Evolutionary conservation across 2,888 invertebrate species (phyloP).

Genomic region (Volucella bombylans): DNA sequence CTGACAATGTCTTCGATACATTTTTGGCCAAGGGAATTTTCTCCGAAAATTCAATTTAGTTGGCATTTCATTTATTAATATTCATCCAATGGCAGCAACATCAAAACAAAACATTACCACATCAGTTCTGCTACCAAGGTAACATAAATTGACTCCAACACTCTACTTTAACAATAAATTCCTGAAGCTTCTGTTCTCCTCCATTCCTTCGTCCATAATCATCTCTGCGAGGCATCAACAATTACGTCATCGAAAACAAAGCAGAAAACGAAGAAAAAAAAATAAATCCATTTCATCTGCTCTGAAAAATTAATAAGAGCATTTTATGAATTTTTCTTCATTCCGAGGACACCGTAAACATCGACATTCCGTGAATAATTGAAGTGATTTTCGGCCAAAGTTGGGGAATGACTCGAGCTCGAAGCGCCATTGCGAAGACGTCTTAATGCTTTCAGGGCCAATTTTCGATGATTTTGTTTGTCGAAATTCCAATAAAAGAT

Average conservation of each 20-base stretch:
- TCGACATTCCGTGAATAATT: constrained; percentile 51
- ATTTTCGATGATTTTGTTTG: constrained; percentile 26
- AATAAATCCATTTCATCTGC: background rate
- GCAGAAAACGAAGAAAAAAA: background rate
- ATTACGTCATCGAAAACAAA: background rate
- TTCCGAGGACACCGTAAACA: constrained; percentile 20
- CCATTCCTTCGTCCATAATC: background rate
- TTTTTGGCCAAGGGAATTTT: constrained; percentile 16
- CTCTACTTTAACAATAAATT: background rate
- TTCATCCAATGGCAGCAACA: background rate
- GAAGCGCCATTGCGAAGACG: background rate
- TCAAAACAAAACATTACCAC: background rate
- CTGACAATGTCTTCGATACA: constrained; percentile 16
- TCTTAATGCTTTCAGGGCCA: constrained; percentile 25
- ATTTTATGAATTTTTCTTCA: constrained; percentile 33
- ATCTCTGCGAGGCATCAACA: background rate
- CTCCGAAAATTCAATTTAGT: constrained; percentile 22
- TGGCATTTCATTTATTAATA: constrained; percentile 31
- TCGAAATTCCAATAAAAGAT: constrained; percentile 30
- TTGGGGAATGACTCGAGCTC: background rate
- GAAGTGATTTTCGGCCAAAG: constrained; percentile 36
- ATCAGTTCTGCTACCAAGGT: background rate
- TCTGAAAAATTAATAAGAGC: constrained; percentile 46
- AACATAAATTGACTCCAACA: constrained; percentile 9
- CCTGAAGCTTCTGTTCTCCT: background rate